Evolutionary conservation across 1,140 invertebrate genomes (phyloP), one percentile per base, ranked within the genome.

Genomic region (Sipha flava): DNA sequence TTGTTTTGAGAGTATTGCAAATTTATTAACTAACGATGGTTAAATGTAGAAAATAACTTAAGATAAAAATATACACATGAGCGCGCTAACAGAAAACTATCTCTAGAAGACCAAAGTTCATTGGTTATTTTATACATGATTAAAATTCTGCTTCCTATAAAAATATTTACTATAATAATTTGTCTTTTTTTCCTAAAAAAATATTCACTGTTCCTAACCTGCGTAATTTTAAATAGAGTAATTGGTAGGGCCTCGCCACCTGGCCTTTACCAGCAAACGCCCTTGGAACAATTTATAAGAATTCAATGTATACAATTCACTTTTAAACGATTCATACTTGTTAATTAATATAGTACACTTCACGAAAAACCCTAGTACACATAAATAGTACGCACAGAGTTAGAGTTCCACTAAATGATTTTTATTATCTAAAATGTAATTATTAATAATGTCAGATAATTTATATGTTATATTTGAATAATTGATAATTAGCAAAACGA

Each of bases 31-130:
- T 62, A 16, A 1, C n/a, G n/a, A 34, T 26, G n/a, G 9, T 64
- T 34, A 64, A 10, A 64, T 31, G 37, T 16, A 21, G 43, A 43
- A 66, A 66, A 66, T 37, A 66, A 66, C 34, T 10, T 12, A 37
- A 66, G n/a, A 66, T 21, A 66, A 66, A 66, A 43, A 66, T 66
- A 66, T 66, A 66, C 43, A 23, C 64, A 66, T n/a, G n/a, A 66
- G 64, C 34, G 64, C 64, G 37, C 21, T 26, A 6, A 43, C 64
- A 37, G 21, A 57, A 62, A 31, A 26, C 14, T 23, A 23, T 66
- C 40, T 66, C 7, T 9, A 21, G 37, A 29, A n/a, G 21, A 37
- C 18, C 14, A 43, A 26, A 7, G 37, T 40, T 43, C 64, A 40
- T 40, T 43, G 37, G 43, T 23, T n/a, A n/a, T n/a, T n/a, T 21